Base-by-base conservation (phyloP, 2,888 invertebrate species). In the Tachina fera region DNA sequence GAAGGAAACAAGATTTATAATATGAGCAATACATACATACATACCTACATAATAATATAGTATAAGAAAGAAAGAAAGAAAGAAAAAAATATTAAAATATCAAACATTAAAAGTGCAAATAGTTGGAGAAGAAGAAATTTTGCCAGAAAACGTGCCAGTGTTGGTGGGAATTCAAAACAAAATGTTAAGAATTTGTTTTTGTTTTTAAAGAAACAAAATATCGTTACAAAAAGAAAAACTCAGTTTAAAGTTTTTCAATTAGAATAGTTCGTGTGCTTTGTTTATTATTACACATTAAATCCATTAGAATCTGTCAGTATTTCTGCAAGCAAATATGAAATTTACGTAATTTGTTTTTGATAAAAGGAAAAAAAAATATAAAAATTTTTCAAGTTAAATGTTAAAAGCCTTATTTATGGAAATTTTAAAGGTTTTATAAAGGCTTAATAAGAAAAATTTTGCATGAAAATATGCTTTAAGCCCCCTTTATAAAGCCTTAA, bases 231-330 rank as follows among this genome's bases (percentile, higher is more conserved):
- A 70, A 77, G 53, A 13, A n/a, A 76, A 75, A 56, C 45, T 45
- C 49, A 19, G 0, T 67, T 51, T 49, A 58, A 71, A 76, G 70
- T 72, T 80, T 84, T 84, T 80, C 80, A 76, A 84, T 80, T 76
- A 72, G 43, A 70, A 70, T 71, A 75, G 49, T 75, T 68, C 41
- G 13, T 49, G n/a, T 43, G 11, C n/a, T 53, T 76, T 13, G 41
- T n/a, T 60, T 60, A 41, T 41, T 51, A 31, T 41, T 31, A 8
- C 8, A 60, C n/a, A 56, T 60, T 78, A 49, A 53, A 47, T 74
- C 51, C 1, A 0, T 49, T n/a, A n/a, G 14, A 49, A 49, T 31
- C 31, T 31, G 6, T 31, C 31, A 31, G 31, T 31, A 4, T 4
- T 31, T 31, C 31, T 31, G 31, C 2, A 3, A 4, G 4, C 31